A percentile compares a stretch with the other conserved stretches of the same genome.
Conservation (phyloP, 2,113 vertebrate species). For the Takifugu bimaculatus region DNA sequence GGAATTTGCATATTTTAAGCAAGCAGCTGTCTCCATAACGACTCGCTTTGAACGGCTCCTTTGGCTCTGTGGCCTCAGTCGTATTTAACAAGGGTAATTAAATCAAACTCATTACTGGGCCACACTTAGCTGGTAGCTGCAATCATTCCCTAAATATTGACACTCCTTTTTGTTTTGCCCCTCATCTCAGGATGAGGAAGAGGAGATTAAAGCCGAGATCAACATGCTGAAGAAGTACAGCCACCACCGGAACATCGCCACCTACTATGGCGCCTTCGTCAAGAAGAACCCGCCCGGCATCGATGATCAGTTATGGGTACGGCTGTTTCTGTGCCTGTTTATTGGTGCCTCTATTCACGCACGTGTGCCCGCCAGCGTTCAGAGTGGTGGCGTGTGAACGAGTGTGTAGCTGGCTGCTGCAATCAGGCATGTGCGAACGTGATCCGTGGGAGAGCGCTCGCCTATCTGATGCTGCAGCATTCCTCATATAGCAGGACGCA, state of each 20-base stretch:
- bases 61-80: constrained; percentile 19
- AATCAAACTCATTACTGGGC: constrained; percentile 40
- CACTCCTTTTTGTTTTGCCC: background rate
- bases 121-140: constrained; percentile 44
- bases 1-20: constrained; percentile 23
- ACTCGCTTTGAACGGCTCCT: constrained; percentile 9
- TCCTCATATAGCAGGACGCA: constrained; percentile 36
- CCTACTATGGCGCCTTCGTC: constrained; percentile 95
- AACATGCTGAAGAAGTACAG: constrained; percentile 99
- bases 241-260: constrained; percentile 94
- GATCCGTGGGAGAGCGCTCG: constrained; percentile 44
- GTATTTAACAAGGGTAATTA: constrained; percentile 33
- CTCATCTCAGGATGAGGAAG: constrained; percentile 81
- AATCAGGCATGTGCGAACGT: constrained; percentile 49
- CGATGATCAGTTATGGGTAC: constrained; percentile 95
- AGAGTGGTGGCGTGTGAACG: constrained; percentile 12
- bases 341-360: constrained; percentile 7
- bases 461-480: constrained; percentile 35
- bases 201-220: constrained; percentile 97
- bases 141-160: background rate
- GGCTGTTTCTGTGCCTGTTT: background rate
- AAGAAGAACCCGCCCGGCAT: constrained; percentile 94
- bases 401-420: constrained; percentile 25
- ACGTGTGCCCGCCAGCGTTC: background rate
- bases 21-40: constrained; percentile 10